Evolutionary conservation across 2,113 vertebrate species (phyloP), one percentile per base, ranked within the genome.

Genomic region (Cariama cristata): DNA sequence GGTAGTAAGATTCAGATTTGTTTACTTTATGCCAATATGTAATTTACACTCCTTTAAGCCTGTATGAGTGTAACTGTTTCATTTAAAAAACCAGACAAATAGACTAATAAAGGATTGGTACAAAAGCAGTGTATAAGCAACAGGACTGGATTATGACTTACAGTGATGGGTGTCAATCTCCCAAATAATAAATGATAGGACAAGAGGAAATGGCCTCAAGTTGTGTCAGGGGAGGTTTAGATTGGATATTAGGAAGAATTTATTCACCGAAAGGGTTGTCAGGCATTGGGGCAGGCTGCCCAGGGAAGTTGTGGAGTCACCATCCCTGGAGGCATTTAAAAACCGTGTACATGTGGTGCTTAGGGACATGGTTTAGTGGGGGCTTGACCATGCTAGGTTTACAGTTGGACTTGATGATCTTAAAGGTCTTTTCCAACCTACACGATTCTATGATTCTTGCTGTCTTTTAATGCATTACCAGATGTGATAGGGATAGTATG

Each of bases 401-500:
- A 44, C 18, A 18, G 45, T 45, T 18, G 17, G 45, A 45, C 45
- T 45, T 18, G 18, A 18, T 45, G 45, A 45, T 33, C 22, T 44
- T 72, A 28, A 38, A 64, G n/a, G 19, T 56, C 26, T 58, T 14
- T 52, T 63, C 71, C 38, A 63, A 11, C 28, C 16, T 26, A 14
- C 82, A 22, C 1, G 4, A 19, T 45, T 50, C 23, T 69, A 3
- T 38, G 33, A 50, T 55, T 56, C 49, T 94, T 76, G 9, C 17
- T 3, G 4, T 50, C 44, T 71, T 56, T 17, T 58, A 45, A 63
- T n/a, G 22, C 8, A 8, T 68, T 0, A 0, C 44, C 59, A 63
- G 20, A 19, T 74, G 40, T 79, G 35, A 33, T 69, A 68, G 5
- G 21, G n/a, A 44, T 35, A 50, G 8, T 53, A 18, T 4, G 3